Evolutionary conservation across 2,113 vertebrate genomes (phyloP), one percentile per base, ranked within the genome.

Genomic region (Corydoras maculifer): DNA sequence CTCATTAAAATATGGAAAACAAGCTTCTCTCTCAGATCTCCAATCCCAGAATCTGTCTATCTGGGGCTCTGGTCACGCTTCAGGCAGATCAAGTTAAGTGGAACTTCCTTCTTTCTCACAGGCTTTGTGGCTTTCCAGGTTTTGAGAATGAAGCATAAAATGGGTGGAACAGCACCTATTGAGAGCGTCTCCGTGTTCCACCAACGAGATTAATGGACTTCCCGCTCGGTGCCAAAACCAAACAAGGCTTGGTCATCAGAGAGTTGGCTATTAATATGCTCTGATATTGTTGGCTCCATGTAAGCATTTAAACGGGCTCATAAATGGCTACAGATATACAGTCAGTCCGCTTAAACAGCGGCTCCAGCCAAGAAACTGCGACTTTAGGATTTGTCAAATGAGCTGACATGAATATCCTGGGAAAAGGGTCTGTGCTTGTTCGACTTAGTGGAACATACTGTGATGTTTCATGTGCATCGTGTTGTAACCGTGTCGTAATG

Each of bases 251-350:
- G 57, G 59, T 58, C 69, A 74, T 66, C 43, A 76, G 55, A 69
- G 58, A 77, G 76, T 75, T 64, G 74, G 75, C 74, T 72, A 35
- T 86, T 84, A 75, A 82, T 74, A 73, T 48, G 35, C 61, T 68
- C 70, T 82, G 82, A 82, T 85, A 79, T 84, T 62, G 68, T 85
- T 86, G 82, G 84, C 78, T 25, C 49, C 15, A 32, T 31, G 64
- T 31, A 71, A 29, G 30, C 59, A 67, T 51, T 58, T 59, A 70
- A 75, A 82, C 10, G 70, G 67, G 62, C 57, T 76, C 58, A 70
- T 69, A 67, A 78, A 74, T 32, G 8, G 62, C 62, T 7, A n/a
- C 64, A 3, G 11, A 77, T 68, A 72, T 75, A 49, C 15, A 65
- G 63, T 74, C 70, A 73, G 65, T 71, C 77, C 30, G 57, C 51